Base-by-base conservation (phyloP, 2,888 invertebrate species). In the Lochmaea crataegi region DNA sequence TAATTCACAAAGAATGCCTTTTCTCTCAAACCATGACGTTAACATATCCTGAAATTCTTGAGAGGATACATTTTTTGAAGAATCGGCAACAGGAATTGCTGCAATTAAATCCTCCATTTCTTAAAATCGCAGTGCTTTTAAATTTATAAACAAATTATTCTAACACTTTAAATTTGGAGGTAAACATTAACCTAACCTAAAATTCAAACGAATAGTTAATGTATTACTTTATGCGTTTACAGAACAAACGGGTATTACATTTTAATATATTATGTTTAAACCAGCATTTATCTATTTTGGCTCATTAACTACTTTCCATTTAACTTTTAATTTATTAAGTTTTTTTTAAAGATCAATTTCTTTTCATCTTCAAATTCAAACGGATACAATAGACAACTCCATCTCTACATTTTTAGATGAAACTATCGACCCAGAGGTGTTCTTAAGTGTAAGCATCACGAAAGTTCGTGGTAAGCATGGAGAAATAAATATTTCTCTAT, bases 21-120 rank as follows among this genome's bases (percentile, higher is more conserved):
- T 90, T 82, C 90, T 89, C 82, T 91, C 89, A 82, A 91, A 90
- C 85, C 91, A 88, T 74, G 88, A 87, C 71, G 87, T 89, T 63
- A 91, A 86, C 82, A 88, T 88, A 79, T 87, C 87, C 84, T 90
- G 90, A 85, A 91, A 91, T 81, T 90, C 89, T 80, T 90, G 88
- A 4, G 87, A 76, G 4, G 86, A 82, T 57, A 86, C 67, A 76
- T 82, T 81, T 71, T 75, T 77, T 22, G 78, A 68, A 4, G 69
- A 45, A 26, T 72, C 64, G 42, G 58, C 68, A 38, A 64, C 64
- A n/a, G 76, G 74, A 63, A 82, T 73, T 56, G 82, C 83, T 16
- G 82, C 81, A 18, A 57, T 76, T 68, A 83, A 72, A 68, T 80
- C 76, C 65, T 83, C 79, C 78, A 78, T 80, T 58, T 41, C n/a